Conservation (phyloP, 2,797 vertebrate species). For the Poeciliopsis paucimaculata region DNA sequence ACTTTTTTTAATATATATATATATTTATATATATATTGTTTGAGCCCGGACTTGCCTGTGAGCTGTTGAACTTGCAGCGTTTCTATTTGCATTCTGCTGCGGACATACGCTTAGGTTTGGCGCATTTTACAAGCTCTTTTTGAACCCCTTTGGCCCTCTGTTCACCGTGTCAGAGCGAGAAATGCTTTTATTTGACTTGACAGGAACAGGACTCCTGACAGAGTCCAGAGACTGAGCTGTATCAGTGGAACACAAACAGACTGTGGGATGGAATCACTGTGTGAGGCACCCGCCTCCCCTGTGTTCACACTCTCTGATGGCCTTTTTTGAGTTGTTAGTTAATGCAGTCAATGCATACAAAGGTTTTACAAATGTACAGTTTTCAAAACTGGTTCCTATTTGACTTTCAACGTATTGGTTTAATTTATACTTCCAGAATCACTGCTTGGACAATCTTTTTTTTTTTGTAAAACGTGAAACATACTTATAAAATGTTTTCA, state of each 20-base stretch:
- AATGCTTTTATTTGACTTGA: conserved; percentile 74
- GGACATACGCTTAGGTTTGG: conserved; percentile 12
- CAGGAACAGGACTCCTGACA: conserved; percentile 70
- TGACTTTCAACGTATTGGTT: not conserved
- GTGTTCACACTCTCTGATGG: conserved; percentile 67
- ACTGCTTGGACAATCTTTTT: not conserved
- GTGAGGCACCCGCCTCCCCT: conserved; percentile 46
- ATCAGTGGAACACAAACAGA: conserved; percentile 77
- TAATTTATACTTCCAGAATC: not conserved
- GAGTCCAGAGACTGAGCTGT: conserved; percentile 73
- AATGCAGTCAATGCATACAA: not conserved
- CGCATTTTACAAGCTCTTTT: conserved; percentile 21
- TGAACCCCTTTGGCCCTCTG: conserved; percentile 45
- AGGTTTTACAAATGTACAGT: not conserved
- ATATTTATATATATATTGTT: conserved; percentile 18
- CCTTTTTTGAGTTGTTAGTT: conserved; percentile 43
- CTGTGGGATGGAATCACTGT: conserved; percentile 56
- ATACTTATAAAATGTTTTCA: not conserved
- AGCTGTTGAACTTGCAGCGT: conserved; percentile 24
- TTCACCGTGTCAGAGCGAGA: conserved; percentile 59
- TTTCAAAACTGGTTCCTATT: not conserved
- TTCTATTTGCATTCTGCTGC: conserved; percentile 43
- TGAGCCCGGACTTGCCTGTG: conserved; percentile 17
- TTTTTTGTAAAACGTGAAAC: not conserved
- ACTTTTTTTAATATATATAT: not conserved